Base-by-base conservation (phyloP, 1,140 invertebrate species). In the Mactra quadrangularis region DNA sequence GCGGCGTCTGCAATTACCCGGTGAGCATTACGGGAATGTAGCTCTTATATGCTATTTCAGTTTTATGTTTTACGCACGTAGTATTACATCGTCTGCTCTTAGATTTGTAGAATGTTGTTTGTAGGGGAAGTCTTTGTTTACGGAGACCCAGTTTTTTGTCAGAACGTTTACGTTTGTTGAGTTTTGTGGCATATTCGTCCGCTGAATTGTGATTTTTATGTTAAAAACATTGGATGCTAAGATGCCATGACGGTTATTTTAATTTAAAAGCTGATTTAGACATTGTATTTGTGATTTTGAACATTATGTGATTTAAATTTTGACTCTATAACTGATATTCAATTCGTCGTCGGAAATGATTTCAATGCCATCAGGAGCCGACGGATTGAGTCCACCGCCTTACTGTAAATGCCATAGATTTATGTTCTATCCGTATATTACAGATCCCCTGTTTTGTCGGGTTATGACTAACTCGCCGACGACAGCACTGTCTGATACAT, bases 351-450 rank as follows among this genome's bases (percentile, higher is more conserved):
- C 22, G 52, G 17, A 0, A n/a, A 81, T 81, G 77, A 70, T 81
- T 22, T 66, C 77, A 1, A 33, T 81, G 4, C 22, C 64, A 19
- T 53, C 64, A 50, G 77, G 57, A 22, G 57, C 45, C 41, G 74
- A 81, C 3, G 77, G 77, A 45, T 41, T 81, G 15, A 81, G 77
- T 55, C 77, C 77, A 6, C 77, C 77, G 15, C 77, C 77, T 11
- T 81, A 81, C 41, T 81, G 77, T 22, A 55, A 57, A 29, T 81
- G 77, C 50, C 77, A 81, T 60, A 50, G 77, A 38, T 81, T 81
- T 38, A 71, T 81, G n/a, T 81, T 81, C 29, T 81, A 81, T 60
- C 77, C 77, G 52, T 81, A 53, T 33, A 29, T 81, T 81, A 71
- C 77, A 81, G 77, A 81, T 25, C 17, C 77, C 3, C 25, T 68